Evolutionary conservation across 2,888 invertebrate species (phyloP), one percentile per base, ranked within the genome.

Genomic region (Neuroscelio doddi): DNA sequence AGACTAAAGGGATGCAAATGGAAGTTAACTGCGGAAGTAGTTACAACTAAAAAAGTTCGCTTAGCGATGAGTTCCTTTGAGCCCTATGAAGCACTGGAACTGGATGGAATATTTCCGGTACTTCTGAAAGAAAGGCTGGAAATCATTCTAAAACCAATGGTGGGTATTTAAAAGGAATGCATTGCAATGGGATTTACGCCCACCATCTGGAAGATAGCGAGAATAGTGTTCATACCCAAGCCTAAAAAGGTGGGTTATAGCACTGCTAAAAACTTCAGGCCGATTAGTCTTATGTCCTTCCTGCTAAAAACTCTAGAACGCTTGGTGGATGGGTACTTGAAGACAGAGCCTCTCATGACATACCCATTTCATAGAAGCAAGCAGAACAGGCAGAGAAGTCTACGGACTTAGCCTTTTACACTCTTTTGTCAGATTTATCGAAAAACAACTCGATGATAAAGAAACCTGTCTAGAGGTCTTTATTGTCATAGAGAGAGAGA

Each of bases 221-320:
- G 30, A 12, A 61, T 68, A 3, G 56, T 52, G 1, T 64, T 69
- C 14, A 64, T 59, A 9, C 67, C 70, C 0, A 73, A 72, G 46
- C 58, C 63, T 0, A 70, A 69, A 0, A 41, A 50, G n/a, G 24
- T 15, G 1, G 30, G 46, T 15, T 58, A 75, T n/a, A n/a, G n/a
- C n/a, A n/a, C n/a, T n/a, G n/a, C n/a, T n/a, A n/a, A n/a, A n/a
- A n/a, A 55, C 0, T 71, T 45, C 16, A 46, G 65, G 49, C 73
- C 70, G 0, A 72, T 74, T 5, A 71, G 68, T 44, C 45, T 75
- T 0, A 69, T 50, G 0, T 74, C 71, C 1, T 70, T 72, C 21
- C 16, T 71, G 0, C 49, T 74, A 0, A 72, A 75, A 29, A 71
- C 68, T 0, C 1, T 73, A 42, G 72, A 75, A 30, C 66, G 64